Base-by-base conservation (phyloP, 2,888 invertebrate genomes). In the Pseudoips prasinana region DNA sequence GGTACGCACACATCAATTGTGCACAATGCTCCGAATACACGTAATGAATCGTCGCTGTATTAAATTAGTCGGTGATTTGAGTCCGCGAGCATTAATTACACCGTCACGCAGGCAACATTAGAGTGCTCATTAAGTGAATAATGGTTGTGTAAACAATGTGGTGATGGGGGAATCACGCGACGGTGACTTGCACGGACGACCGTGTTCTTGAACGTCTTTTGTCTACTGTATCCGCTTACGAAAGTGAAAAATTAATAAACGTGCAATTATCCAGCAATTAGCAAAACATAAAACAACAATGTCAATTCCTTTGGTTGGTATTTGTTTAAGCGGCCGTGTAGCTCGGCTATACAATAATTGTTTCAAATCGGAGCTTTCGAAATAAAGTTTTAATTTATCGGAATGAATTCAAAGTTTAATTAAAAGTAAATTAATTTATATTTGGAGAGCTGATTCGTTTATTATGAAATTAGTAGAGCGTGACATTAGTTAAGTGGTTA, bases 151-250 rank as follows among this genome's bases (percentile, higher is more conserved):
- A 78, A 77, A 82, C 83, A 81, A 76, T 68, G 66, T 64, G 65
- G 62, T 64, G 62, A 68, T 67, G 68, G 67, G 63, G 79, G 78
- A 80, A 82, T 73, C 80, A 81, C 82, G 81, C 78, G 74, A 79
- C 72, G 67, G 46, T 82, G 77, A 66, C 70, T 78, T 69, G 73
- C 66, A 58, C 61, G 58, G 48, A 58, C 55, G 61, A 62, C 50
- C 52, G 63, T 64, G 46, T 54, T 58, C 61, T 64, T 62, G 42
- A 44, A 45, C 50, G 46, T 53, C 43, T 64, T 55, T 65, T 41
- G 20, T 29, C 23, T 34, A 34, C 36, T 28, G 40, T 52, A 64
- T 68, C 61, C 64, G 65, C 64, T 73, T 61, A 63, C 39, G 53
- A 68, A 70, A 68, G 65, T 65, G 56, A 71, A 70, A 66, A 59